Conservation (phyloP, 2,888 invertebrate genomes). For the Trichopoda pennipes region DNA sequence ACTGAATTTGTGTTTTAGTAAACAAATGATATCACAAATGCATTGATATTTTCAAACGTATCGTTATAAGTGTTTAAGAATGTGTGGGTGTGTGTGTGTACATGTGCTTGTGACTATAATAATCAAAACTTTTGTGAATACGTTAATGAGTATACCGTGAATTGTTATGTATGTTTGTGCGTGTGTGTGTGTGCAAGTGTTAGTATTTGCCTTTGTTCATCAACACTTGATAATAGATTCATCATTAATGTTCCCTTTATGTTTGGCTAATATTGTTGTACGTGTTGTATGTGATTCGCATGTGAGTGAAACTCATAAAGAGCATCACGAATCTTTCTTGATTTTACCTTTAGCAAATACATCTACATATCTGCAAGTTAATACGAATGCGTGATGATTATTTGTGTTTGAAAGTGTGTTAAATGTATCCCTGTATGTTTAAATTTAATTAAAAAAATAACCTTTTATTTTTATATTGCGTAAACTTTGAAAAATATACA, state of each 20-base stretch:
- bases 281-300: slow-evolving; percentile 57
- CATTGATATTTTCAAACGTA: slow-evolving; percentile 15
- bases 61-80: slow-evolving; percentile 2
- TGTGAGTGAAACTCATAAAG: slow-evolving; percentile 21
- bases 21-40: not conserved
- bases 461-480: too few relatives aligned
- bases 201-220: slow-evolving; percentile 28
- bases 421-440: too few relatives aligned
- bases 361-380: too few relatives aligned
- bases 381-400: too few relatives aligned
- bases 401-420: too few relatives aligned
- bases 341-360: not conserved
- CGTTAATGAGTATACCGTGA: not conserved
- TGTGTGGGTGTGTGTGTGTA: too few relatives aligned
- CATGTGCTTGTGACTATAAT: not conserved
- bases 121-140: slow-evolving; percentile 26
- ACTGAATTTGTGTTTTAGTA: too few relatives aligned
- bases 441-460: too few relatives aligned
- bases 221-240: slow-evolving; percentile 61
- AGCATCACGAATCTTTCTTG: not conserved
- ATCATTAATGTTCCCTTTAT: slow-evolving; percentile 42
- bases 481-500: too few relatives aligned
- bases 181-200: not conserved
- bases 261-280: slow-evolving; percentile 56
- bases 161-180: not conserved